Base-by-base conservation (phyloP, 2,797 vertebrate genomes). In the Myotis pilosus region DNA sequence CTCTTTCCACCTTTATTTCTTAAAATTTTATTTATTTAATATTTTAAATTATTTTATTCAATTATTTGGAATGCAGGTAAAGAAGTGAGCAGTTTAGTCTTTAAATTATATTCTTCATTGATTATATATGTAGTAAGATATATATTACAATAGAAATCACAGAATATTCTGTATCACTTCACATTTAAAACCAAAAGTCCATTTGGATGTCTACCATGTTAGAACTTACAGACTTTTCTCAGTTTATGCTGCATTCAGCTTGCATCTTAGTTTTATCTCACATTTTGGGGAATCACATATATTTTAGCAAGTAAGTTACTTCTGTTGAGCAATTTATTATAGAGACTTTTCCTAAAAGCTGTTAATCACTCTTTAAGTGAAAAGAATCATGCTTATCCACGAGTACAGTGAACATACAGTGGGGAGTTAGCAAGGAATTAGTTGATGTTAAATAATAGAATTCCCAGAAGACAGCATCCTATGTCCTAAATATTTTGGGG, bases 281-380 rank as follows among this genome's bases (percentile, higher is more conserved):
- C 5, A 76, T 74, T 76, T 87, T 25, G 33, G 4, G 8, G 25
- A 49, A 71, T 72, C 36, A 72, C 25, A 62, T 62, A 30, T 8
- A 66, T 86, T 95, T 86, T n/a, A 89, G 74, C 28, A 85, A 96
- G 41, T 68, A 69, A 13, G 75, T 5, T 93, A 47, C 7, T 33
- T 95, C 44, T 85, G 1, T 19, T 76, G 41, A 49, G 36, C 38
- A 92, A 36, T 94, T 96, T 92, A 85, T 60, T 89, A 47, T 17
- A 47, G 51, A 62, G 22, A 51, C 6, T 72, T 80, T 93, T 64
- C 22, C 28, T 53, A 36, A 88, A 92, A 91, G 44, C 2, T 36
- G 19, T 57, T 49, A 74, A 44, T 53, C 3, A 28, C 7, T 69
- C 15, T 84, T 60, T 23, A 83, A 80, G 9, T 16, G 23, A 84